Conservation (phyloP, 1,140 invertebrate species). For the Tetramorium parvispinum region DNA sequence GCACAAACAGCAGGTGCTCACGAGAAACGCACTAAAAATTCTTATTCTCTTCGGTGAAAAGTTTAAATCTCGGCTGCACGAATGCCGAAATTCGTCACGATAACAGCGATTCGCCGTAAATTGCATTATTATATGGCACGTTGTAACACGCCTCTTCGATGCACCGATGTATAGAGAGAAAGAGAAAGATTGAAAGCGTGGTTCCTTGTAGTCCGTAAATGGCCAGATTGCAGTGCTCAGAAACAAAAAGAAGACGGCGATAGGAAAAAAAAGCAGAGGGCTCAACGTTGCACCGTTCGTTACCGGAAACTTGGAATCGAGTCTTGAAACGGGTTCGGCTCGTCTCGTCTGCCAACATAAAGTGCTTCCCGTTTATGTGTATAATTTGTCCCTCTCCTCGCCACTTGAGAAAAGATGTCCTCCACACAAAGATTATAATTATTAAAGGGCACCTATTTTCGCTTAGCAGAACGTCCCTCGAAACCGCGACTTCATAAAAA, state of each 20-base stretch:
- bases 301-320: conserved; percentile 51
- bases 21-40: conserved; percentile 8
- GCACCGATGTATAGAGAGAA: not conserved
- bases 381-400: conserved; percentile 42
- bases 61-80: conserved; percentile 38
- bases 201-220: conserved; percentile 57
- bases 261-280: conserved; percentile 29
- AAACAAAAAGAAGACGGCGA: conserved; percentile 33
- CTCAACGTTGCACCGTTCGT: conserved; percentile 42
- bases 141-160: conserved; percentile 52
- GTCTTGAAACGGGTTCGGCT: conserved; percentile 55
- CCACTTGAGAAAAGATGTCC: conserved; percentile 19
- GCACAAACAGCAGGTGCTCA: conserved; percentile 21
- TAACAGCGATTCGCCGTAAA: conserved; percentile 48
- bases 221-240: conserved; percentile 45
- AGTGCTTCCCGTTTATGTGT: conserved; percentile 53
- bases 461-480: not conserved
- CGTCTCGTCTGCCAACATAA: conserved; percentile 21
- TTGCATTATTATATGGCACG: conserved; percentile 54
- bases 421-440: conserved; percentile 47
- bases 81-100: conserved; percentile 53
- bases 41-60: conserved; percentile 34
- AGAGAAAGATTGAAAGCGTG: not conserved
- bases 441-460: conserved; percentile 37
- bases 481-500: conserved; percentile 14